phyloP scores from a whole-genome alignment of 2,113 vertebrate genomes.

The Sinocyclocheilus rhinocerous region DNA sequence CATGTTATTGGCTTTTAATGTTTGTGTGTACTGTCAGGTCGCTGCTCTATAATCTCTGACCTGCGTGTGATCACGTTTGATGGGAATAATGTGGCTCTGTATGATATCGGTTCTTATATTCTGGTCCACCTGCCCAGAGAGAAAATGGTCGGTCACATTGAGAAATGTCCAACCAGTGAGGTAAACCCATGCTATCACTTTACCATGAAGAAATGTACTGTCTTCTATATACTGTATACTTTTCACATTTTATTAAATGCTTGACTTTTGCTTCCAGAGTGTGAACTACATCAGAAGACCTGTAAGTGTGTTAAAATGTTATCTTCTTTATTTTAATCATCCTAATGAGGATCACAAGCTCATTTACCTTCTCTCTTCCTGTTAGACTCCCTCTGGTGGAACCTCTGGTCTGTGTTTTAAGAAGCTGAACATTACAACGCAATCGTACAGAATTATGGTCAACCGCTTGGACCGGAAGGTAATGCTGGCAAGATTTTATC shows the following conservation, averaged over 20 bases:
- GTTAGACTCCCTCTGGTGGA: conserved; percentile 83
- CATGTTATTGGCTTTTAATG: background rate
- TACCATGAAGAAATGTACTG: background rate
- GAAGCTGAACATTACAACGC: conserved; percentile 90
- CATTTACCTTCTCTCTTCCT: conserved; percentile 42
- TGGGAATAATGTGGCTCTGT: conserved; percentile 93
- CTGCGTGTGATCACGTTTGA: conserved; percentile 95
- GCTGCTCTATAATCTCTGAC: conserved; percentile 94
- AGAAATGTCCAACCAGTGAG: conserved; percentile 92
- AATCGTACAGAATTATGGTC: conserved; percentile 82
- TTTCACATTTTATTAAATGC: background rate
- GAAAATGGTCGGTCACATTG: conserved; percentile 89
- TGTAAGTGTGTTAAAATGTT: conserved; percentile 77
- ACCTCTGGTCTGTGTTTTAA: conserved; percentile 94
- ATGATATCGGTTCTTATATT: conserved; percentile 92
- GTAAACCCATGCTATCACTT: conserved; percentile 68
- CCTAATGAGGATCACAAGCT: background rate
- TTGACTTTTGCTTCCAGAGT: conserved; percentile 78
- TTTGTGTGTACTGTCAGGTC: conserved; percentile 76
- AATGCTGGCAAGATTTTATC: conserved; percentile 22
- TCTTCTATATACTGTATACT: background rate
- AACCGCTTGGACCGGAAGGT: conserved; percentile 89
- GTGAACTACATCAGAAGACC: conserved; percentile 89
- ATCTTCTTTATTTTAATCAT: background rate
- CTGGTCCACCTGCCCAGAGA: conserved; percentile 89